A percentile compares a stretch with the other conserved stretches of the same genome.
Conservation (phyloP, 2,797 vertebrate species). For the Paguma larvata region DNA sequence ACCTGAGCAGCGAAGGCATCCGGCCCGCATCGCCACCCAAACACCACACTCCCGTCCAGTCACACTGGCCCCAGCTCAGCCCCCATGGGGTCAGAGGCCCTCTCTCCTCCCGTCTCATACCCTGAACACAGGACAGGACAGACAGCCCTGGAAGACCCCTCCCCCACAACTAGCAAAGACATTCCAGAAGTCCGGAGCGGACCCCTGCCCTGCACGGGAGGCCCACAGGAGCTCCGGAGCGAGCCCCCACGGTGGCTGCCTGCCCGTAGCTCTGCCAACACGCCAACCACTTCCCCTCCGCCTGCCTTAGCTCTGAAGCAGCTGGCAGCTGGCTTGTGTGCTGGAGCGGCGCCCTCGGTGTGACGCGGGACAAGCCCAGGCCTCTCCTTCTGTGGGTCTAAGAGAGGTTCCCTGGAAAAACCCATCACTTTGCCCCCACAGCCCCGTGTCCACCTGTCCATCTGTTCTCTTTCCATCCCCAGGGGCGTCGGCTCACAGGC, state of each 20-base stretch:
- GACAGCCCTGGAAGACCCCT: no score
- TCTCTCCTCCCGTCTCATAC: no score
- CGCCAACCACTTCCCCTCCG: accelerated
- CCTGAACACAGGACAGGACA: background rate
- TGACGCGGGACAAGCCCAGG: no score
- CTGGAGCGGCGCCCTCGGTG: no score
- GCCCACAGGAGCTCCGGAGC: no score
- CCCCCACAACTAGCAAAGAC: no score
- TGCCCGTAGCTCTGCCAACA: no score
- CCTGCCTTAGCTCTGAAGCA: background rate
- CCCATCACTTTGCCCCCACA: accelerated
- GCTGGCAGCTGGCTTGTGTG: background rate
- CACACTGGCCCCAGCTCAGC: background rate
- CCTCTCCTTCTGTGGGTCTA: background rate
- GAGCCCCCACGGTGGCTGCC: background rate
- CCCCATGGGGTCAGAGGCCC: background rate
- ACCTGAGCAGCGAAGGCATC: accelerated
- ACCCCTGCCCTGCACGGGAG: background rate
- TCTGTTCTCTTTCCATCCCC: background rate
- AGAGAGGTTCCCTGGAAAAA: background rate
- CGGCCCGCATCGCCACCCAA: accelerated
- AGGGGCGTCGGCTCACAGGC: no score
- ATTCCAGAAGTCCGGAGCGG: background rate
- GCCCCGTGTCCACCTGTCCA: accelerated
- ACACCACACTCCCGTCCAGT: background rate